Percentiles rank a stretch among this genome's conserved stretches.
Evolutionary conservation across 2,113 vertebrate genomes (phyloP).

Genomic region (Ameiurus melas): DNA sequence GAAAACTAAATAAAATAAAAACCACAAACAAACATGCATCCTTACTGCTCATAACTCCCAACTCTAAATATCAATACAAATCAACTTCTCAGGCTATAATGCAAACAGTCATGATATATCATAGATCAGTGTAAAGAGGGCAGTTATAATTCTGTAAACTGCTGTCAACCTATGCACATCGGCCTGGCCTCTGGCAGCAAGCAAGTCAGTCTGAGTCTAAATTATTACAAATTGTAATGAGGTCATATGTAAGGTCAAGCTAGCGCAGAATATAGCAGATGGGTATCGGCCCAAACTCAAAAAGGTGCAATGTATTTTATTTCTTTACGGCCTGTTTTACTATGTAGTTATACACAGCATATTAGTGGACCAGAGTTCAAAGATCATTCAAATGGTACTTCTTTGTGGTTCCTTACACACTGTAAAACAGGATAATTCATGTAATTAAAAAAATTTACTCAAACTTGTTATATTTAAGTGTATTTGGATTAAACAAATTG

Average conservation of each 20-base stretch:
- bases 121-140: slow-evolving; percentile 43
- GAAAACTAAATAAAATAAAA: background rate
- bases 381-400: background rate
- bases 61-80: background rate
- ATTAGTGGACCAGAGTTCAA: background rate
- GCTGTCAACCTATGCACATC: background rate
- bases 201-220: slow-evolving; percentile 46
- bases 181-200: slow-evolving; percentile 31
- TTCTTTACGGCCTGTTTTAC: slow-evolving; percentile 9
- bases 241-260: slow-evolving; percentile 47
- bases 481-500: too few species aligned
- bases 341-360: background rate
- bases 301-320: slow-evolving; percentile 9
- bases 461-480: too few species aligned
- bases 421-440: too few species aligned
- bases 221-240: slow-evolving; percentile 41
- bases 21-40: background rate
- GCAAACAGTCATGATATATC: background rate
- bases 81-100: background rate
- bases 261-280: slow-evolving; percentile 34
- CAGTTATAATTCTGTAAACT: slow-evolving; percentile 45
- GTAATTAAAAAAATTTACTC: too few species aligned
- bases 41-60: background rate
- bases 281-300: slow-evolving; percentile 44
- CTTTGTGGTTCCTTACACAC: background rate